Percentiles rank a stretch among this genome's conserved stretches.
These are phyloP conservation scores for Latrodectus hesperus DNA, from an alignment of 2,888 invertebrate species.

Conservation along the genomic window DNA sequence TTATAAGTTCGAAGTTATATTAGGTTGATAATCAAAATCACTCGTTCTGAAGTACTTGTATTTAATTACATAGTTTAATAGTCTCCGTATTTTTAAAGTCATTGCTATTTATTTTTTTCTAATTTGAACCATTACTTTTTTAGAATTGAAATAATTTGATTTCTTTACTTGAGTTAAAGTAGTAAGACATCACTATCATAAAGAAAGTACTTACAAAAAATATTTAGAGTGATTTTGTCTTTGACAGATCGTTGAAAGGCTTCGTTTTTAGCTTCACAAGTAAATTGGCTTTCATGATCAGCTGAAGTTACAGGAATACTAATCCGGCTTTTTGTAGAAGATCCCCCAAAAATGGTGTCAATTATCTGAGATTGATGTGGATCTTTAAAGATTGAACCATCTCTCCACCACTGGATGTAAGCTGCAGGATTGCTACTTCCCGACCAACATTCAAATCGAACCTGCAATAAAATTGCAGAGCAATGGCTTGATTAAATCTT, in stretches of 20 bases:
- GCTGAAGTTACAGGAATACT: constrained; percentile 83
- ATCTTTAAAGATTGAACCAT: constrained; percentile 87
- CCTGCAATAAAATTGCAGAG: neutral
- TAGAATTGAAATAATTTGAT: no score
- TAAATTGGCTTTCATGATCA: constrained; percentile 89
- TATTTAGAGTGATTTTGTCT: constrained; percentile 88
- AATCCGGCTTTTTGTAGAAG: constrained; percentile 79
- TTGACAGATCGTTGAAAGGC: constrained; percentile 89
- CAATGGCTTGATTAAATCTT: no score
- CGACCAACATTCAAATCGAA: constrained; percentile 82
- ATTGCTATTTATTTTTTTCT: no score
- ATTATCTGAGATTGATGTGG: constrained; percentile 76
- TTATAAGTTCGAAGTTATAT: no score
- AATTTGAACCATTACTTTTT: no score
- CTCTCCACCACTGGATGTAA: constrained; percentile 89
- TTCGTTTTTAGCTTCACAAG: constrained; percentile 92
- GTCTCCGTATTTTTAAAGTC: no score
- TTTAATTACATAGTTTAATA: no score
- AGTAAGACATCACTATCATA: neutral
- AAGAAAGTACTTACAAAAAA: constrained; percentile 84
- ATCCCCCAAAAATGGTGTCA: constrained; percentile 85
- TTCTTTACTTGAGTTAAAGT: no score
- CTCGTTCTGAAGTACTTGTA: no score
- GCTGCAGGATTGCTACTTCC: constrained; percentile 94
- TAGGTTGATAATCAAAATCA: no score